These are phyloP conservation scores for Corvus hawaiiensis DNA, from an alignment of 2,113 vertebrate species.

Conservation along the genomic window DNA sequence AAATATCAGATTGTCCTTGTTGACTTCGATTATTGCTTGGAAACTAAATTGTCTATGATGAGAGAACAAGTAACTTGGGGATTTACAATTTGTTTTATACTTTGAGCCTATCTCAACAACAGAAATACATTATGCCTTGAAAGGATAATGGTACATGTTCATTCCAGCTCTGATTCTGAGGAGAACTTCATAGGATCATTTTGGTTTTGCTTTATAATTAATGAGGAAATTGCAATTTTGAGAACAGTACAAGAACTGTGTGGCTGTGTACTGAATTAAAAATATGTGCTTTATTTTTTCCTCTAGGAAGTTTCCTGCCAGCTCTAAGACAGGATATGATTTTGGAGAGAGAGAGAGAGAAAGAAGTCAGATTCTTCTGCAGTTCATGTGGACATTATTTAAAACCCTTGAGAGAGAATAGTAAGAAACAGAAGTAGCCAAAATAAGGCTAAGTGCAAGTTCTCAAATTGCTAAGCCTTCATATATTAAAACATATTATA, in stretches of 20 bases:
- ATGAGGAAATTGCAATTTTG: neutral
- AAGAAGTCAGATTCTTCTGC: neutral
- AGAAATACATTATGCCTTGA: neutral
- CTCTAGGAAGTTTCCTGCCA: neutral
- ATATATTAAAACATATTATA: neutral
- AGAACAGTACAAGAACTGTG: neutral
- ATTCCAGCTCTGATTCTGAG: neutral
- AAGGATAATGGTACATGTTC: neutral
- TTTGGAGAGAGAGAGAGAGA: neutral
- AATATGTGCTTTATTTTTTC: neutral
- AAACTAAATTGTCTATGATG: neutral
- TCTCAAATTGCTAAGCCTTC: constrained; percentile 18
- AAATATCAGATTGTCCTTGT: neutral
- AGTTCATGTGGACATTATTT: neutral
- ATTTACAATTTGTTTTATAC: neutral
- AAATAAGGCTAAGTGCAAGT: constrained; percentile 8
- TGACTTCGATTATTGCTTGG: neutral
- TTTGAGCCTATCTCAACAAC: neutral
- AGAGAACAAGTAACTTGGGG: neutral
- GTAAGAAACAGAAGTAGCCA: constrained; percentile 27
- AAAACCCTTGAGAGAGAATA: constrained; percentile 4
- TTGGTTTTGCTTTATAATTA: neutral
- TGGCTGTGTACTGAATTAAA: neutral
- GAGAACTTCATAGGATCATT: neutral
- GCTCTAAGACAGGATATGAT: constrained; percentile 8